A percentile compares a stretch with the other conserved stretches of the same genome.
phyloP scores from a whole-genome alignment of 1,140 invertebrate genomes.

The Ceratina australensis region DNA sequence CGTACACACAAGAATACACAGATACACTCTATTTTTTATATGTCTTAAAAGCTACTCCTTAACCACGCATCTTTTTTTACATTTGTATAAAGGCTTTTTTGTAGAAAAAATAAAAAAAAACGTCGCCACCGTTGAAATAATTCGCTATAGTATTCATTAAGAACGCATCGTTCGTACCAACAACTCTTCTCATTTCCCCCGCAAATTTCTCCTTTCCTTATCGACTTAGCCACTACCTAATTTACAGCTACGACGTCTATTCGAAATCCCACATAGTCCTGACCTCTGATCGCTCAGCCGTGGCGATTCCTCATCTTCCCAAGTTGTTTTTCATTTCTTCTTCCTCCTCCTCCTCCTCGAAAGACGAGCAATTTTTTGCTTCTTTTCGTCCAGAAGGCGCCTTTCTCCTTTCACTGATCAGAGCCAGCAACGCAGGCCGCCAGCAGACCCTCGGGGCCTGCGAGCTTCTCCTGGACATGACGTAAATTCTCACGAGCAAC shows the following conservation, averaged over 20 bases:
- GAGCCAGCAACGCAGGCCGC: constrained; percentile 28
- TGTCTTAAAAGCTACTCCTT: constrained; percentile 68
- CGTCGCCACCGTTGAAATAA: constrained; percentile 76
- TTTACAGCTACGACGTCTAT: constrained; percentile 1
- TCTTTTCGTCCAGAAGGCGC: constrained; percentile 47
- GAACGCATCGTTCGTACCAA: not conserved
- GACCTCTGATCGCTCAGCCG: not conserved
- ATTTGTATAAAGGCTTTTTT: constrained; percentile 80
- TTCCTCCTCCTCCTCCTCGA: constrained; percentile 34
- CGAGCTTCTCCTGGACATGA: constrained; percentile 66
- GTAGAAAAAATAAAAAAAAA: constrained; percentile 76
- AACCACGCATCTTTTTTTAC: constrained; percentile 77
- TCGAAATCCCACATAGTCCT: not conserved
- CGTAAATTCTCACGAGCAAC: constrained; percentile 59
- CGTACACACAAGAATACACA: constrained; percentile 39
- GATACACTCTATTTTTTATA: constrained; percentile 72
- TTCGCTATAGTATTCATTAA: constrained; percentile 11
- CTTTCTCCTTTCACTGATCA: constrained; percentile 76
- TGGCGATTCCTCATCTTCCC: constrained; percentile 12
- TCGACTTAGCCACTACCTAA: constrained; percentile 47
- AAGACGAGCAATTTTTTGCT: constrained; percentile 41
- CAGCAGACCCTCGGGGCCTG: constrained; percentile 17
- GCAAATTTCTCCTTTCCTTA: constrained; percentile 46
- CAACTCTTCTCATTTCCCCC: not conserved
- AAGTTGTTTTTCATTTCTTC: constrained; percentile 29